These are phyloP conservation scores for Heliconius hortense DNA, from an alignment of 2,888 invertebrate genomes.

Conservation along the genomic window DNA sequence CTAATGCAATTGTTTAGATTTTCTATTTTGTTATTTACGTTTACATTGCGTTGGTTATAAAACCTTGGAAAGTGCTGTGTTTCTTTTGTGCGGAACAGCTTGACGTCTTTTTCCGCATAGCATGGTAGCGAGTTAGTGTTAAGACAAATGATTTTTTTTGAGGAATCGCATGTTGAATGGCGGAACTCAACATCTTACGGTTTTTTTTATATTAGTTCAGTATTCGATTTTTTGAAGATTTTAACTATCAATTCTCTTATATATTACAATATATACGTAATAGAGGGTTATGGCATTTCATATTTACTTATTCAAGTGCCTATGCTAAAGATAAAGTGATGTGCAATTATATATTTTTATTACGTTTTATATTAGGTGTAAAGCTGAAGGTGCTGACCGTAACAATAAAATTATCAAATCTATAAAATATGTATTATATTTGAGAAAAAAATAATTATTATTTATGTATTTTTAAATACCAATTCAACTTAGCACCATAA, in stretches of 20 bases:
- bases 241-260: background rate
- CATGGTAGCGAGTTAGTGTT: background rate
- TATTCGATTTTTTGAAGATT: background rate
- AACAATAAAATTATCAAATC: too few species aligned
- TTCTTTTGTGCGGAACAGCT: background rate
- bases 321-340: too few species aligned
- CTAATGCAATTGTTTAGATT: conserved; percentile 32
- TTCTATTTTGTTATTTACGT: conserved; percentile 34
- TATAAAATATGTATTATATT: too few species aligned
- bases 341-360: too few species aligned
- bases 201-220: background rate
- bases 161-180: background rate
- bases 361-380: too few species aligned
- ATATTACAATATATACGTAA: background rate
- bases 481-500: conserved; percentile 2
- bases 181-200: background rate
- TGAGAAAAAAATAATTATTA: too few species aligned
- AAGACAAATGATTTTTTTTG: background rate
- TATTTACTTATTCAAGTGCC: too few species aligned
- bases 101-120: background rate
- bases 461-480: background rate
- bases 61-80: conserved; percentile 8
- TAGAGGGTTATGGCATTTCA: too few species aligned
- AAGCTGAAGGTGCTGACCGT: too few species aligned
- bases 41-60: background rate